Evolutionary conservation across 2,113 vertebrate species (phyloP).

Genomic region (Numida meleagris): DNA sequence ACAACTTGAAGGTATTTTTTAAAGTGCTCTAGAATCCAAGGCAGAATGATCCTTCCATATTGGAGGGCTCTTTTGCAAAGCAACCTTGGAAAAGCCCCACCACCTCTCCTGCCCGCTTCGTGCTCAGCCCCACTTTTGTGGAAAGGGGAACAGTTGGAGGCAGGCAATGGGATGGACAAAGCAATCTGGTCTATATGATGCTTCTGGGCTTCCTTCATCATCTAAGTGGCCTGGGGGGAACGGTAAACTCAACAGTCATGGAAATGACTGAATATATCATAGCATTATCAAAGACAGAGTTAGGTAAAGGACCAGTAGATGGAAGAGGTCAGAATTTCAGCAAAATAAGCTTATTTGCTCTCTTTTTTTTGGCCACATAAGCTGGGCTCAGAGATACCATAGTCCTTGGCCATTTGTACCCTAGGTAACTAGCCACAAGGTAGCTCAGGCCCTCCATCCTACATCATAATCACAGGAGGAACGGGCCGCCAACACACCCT

Average conservation of each 20-base stretch:
- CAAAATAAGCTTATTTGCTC: neutral
- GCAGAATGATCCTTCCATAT: neutral
- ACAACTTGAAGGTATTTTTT: neutral
- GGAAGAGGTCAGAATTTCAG: neutral
- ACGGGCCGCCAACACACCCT: neutral
- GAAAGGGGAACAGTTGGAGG: neutral
- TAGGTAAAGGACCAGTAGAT: neutral
- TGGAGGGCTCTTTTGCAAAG: neutral
- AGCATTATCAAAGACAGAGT: neutral
- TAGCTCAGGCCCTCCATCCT: neutral
- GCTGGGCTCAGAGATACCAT: neutral
- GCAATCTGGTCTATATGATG: neutral
- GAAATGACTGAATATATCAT: neutral
- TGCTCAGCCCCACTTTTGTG: neutral
- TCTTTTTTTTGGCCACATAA: neutral
- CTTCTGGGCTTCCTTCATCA: neutral
- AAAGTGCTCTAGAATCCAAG: neutral
- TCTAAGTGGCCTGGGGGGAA: neutral
- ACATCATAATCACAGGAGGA: fast-evolving
- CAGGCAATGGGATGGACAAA: fast-evolving
- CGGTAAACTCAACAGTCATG: neutral
- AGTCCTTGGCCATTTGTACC: neutral
- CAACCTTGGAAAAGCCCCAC: neutral
- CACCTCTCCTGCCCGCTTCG: neutral
- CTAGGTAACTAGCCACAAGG: neutral